Evolutionary conservation across 1,140 invertebrate species (phyloP).

Genomic region (Cherax destructor): DNA sequence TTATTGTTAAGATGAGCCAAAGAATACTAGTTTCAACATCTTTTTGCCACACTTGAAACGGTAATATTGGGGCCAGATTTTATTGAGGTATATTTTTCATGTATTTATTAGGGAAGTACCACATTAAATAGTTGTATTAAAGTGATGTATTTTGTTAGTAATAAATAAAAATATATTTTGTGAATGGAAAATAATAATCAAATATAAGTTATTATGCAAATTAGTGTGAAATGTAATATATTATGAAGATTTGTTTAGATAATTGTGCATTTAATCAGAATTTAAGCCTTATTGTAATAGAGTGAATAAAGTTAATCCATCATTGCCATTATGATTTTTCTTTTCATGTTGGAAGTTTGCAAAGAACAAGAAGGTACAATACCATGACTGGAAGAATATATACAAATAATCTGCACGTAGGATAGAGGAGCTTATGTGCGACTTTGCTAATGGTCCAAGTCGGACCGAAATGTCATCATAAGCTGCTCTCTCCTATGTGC

Average conservation of each 20-base stretch:
- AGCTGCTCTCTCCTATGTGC: too few relatives aligned
- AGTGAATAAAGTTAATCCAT: neutral
- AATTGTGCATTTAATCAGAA: neutral
- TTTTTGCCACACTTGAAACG: neutral
- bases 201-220: neutral
- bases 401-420: too few relatives aligned
- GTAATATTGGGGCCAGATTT: conserved; percentile 6
- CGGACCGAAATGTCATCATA: too few relatives aligned
- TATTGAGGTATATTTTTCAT: neutral
- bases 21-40: conserved; percentile 4
- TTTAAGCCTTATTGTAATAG: neutral
- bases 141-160: neutral
- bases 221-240: neutral
- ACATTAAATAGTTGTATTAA: neutral
- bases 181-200: neutral
- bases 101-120: neutral
- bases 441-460: too few relatives aligned
- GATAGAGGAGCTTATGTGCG: too few relatives aligned
- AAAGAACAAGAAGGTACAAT: too few relatives aligned
- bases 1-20: neutral
- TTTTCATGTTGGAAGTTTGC: neutral
- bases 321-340: neutral
- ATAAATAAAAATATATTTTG: neutral
- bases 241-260: neutral
- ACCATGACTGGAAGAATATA: too few relatives aligned